Conservation (phyloP, 2,888 invertebrate species). For the Argynnis bischoffii region DNA sequence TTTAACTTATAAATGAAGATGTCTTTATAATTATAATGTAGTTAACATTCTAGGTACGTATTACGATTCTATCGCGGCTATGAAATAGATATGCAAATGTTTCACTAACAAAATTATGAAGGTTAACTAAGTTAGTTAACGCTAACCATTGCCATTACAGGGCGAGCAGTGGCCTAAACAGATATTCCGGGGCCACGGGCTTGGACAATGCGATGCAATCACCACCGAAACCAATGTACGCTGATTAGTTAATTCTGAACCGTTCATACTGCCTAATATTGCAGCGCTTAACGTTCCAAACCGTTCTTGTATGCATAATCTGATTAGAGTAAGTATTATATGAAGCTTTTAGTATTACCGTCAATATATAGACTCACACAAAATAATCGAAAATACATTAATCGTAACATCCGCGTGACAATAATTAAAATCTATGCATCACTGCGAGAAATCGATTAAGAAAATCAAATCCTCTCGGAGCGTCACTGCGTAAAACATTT, state of each 20-base stretch:
- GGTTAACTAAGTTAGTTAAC: slow-evolving; percentile 69
- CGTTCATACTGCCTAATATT: slow-evolving; percentile 74
- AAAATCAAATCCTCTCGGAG: slow-evolving; percentile 78
- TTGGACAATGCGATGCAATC: slow-evolving; percentile 79
- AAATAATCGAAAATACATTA: slow-evolving; percentile 29
- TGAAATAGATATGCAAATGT: slow-evolving; percentile 53
- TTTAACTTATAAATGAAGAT: neutral
- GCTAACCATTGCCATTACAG: slow-evolving; percentile 74
- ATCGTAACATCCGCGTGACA: neutral
- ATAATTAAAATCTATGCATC: slow-evolving; percentile 40
- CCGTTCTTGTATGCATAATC: slow-evolving; percentile 81
- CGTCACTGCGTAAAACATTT: slow-evolving; percentile 80
- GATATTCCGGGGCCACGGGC: slow-evolving; percentile 79
- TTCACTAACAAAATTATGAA: slow-evolving; percentile 58
- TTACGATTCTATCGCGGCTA: slow-evolving; percentile 38
- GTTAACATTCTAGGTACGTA: neutral
- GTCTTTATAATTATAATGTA: neutral
- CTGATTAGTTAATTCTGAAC: slow-evolving; percentile 80
- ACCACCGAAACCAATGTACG: slow-evolving; percentile 75
- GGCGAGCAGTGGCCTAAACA: slow-evolving; percentile 79
- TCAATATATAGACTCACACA: neutral
- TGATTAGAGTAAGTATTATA: slow-evolving; percentile 79
- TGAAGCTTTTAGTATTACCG: slow-evolving; percentile 68
- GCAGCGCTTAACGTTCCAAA: slow-evolving; percentile 63
- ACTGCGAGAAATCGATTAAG: slow-evolving; percentile 78